A percentile compares a stretch with the other conserved stretches of the same genome.
Conservation (phyloP, 2,797 vertebrate genomes). For the Notamacropus eugenii region DNA sequence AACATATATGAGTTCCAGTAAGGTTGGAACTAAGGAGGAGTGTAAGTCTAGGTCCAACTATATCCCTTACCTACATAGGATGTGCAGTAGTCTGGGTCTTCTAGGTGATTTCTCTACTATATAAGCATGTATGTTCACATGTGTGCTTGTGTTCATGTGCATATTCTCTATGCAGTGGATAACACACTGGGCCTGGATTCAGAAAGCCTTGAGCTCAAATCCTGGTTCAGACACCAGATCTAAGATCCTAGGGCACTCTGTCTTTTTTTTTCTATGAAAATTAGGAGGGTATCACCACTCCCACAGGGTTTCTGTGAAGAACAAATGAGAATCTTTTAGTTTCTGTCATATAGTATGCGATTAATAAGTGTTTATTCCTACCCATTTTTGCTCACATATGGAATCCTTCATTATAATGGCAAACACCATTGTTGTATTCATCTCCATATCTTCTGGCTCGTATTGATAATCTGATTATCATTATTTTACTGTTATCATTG, state of each 20-base stretch:
- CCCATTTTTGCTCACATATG: neutral
- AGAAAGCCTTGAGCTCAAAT: neutral
- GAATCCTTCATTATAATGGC: neutral
- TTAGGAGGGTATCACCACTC: neutral
- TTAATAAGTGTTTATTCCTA: neutral
- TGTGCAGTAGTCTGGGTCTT: neutral
- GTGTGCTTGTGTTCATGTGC: neutral
- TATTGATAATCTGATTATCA: neutral
- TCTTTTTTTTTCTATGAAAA: neutral
- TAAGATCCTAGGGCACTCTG: neutral
- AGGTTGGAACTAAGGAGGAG: neutral
- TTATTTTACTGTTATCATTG: neutral
- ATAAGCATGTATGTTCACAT: neutral
- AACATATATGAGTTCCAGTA: neutral
- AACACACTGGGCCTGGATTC: neutral
- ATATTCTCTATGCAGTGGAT: neutral
- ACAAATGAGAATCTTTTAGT: neutral
- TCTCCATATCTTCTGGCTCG: too few species aligned
- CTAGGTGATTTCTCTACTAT: neutral
- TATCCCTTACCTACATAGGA: neutral
- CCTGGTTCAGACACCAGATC: neutral
- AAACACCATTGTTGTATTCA: too few species aligned
- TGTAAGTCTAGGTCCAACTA: neutral
- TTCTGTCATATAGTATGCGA: neutral
- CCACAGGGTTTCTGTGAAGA: neutral